These are phyloP conservation scores for Sakesphorus luctuosus DNA, from an alignment of 2,113 vertebrate species.

Conservation along the genomic window DNA sequence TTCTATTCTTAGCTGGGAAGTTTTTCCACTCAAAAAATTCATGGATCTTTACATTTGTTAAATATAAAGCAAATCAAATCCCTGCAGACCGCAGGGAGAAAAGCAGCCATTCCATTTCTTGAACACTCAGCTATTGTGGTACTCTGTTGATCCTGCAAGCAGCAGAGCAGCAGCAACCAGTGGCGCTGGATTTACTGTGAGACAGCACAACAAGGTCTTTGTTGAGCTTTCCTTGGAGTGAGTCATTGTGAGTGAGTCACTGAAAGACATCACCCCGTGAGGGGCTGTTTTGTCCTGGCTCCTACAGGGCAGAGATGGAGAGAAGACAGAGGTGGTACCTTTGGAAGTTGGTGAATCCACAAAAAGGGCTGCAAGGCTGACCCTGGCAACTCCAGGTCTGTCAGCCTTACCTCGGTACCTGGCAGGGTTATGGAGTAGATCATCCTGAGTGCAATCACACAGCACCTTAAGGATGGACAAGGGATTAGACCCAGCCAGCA, in stretches of 20 bases:
- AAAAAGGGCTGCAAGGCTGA: too few relatives aligned
- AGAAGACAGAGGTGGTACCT: neutral
- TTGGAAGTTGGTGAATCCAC: neutral
- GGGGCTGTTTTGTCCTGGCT: neutral
- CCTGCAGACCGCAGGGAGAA: neutral
- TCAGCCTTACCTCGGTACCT: too few relatives aligned
- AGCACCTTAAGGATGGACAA: too few relatives aligned
- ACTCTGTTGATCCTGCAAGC: neutral
- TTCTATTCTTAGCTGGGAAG: neutral
- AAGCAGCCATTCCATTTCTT: neutral
- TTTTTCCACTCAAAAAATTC: neutral
- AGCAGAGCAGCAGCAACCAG: neutral
- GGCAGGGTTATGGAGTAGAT: too few relatives aligned
- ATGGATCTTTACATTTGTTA: neutral
- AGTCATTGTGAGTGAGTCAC: neutral
- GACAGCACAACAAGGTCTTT: neutral
- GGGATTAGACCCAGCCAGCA: too few relatives aligned
- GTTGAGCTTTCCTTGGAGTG: neutral
- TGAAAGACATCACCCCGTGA: neutral
- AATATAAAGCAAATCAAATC: neutral
- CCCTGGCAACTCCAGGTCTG: too few relatives aligned
- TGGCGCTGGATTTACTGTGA: neutral
- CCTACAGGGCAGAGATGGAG: neutral
- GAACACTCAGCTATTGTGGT: neutral
- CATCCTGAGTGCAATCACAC: too few relatives aligned